These are phyloP conservation scores for Pelosia muscerda DNA, from an alignment of 2,888 invertebrate species.

Conservation along the genomic window DNA sequence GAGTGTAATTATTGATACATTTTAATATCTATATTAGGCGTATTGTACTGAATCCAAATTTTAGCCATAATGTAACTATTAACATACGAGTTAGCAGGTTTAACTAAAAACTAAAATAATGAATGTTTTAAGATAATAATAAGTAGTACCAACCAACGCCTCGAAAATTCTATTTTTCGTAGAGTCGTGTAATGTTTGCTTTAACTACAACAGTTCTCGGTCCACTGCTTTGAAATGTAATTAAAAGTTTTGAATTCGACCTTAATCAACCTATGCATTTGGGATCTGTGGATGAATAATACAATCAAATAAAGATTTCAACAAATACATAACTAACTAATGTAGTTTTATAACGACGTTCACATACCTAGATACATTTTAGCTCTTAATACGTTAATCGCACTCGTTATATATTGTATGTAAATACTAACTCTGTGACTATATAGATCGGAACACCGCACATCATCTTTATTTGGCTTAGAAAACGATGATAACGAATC, in stretches of 20 bases:
- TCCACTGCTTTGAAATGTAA: constrained; percentile 27
- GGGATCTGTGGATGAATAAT: constrained; percentile 16
- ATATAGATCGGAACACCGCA: constrained; percentile 33
- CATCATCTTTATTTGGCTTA: constrained; percentile 52
- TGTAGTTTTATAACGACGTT: neutral
- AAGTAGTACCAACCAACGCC: neutral
- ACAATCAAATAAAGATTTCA: neutral
- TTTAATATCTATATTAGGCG: neutral
- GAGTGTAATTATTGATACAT: too few relatives aligned
- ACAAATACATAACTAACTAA: neutral
- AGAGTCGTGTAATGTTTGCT: constrained; percentile 13
- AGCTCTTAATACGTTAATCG: neutral
- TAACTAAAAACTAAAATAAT: neutral
- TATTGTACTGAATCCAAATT: neutral
- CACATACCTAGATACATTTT: neutral
- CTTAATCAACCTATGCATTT: constrained; percentile 25
- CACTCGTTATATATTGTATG: neutral
- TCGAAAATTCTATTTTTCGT: constrained; percentile 2
- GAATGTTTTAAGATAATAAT: neutral
- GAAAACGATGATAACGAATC: constrained; percentile 66
- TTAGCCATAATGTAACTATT: neutral
- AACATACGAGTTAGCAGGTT: neutral
- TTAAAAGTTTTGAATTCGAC: constrained; percentile 31
- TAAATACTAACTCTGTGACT: neutral
- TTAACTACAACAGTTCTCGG: constrained; percentile 15